phyloP scores from a whole-genome alignment of 2,888 invertebrate genomes.

The Callyntrura guangdongensis region DNA sequence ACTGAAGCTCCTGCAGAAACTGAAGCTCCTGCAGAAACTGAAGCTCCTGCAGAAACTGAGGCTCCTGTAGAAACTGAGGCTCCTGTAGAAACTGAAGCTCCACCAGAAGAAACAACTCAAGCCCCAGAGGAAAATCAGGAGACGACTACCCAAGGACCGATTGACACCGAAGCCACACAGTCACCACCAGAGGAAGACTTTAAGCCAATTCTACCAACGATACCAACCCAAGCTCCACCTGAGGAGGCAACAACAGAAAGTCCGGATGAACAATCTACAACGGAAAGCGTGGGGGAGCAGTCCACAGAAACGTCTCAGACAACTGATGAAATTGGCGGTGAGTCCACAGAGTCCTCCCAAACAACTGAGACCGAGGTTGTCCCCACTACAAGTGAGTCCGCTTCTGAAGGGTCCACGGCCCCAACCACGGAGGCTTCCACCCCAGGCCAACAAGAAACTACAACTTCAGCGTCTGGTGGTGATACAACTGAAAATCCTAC shows the following conservation, averaged over 20 bases:
- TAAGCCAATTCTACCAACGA: not conserved
- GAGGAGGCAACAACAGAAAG: not conserved
- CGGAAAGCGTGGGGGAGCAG: not conserved
- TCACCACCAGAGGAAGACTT: conserved; percentile 29
- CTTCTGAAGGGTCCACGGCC: not conserved
- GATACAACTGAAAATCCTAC: not conserved
- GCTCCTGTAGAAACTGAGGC: no score
- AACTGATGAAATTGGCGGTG: not conserved
- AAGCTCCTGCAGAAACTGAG: no score
- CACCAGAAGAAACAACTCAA: conserved; percentile 38
- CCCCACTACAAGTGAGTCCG: no score
- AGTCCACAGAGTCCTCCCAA: no score
- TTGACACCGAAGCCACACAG: not conserved
- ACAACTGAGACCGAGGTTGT: no score
- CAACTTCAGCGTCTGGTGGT: not conserved
- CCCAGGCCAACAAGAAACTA: not conserved
- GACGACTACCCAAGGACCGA: not conserved
- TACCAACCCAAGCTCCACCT: conserved; percentile 2
- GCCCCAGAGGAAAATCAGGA: conserved; percentile 1
- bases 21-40: no score
- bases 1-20: no score
- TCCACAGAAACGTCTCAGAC: not conserved
- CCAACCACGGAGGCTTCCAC: conserved; percentile 5
- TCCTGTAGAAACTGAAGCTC: conserved; percentile 37
- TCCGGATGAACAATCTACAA: not conserved